A percentile compares a stretch with the other conserved stretches of the same genome.
phyloP scores from a whole-genome alignment of 1,140 invertebrate species.

The Aricia agestis region DNA sequence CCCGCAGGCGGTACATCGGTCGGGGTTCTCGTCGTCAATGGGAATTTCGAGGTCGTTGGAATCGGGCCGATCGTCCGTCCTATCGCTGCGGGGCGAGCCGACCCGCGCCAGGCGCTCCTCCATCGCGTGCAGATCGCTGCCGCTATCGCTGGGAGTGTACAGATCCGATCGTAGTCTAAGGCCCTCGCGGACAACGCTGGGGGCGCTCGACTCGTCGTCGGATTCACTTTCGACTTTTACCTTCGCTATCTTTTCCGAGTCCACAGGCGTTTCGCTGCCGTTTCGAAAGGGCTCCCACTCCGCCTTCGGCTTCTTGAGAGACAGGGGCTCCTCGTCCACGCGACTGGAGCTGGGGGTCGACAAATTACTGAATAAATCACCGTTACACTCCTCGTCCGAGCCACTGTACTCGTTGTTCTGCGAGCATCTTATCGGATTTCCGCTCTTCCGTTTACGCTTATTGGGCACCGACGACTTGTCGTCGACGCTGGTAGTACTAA shows the following conservation, averaged over 20 bases:
- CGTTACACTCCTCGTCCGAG: conserved; percentile 79
- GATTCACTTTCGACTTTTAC: conserved; percentile 70
- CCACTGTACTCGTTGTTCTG: conserved; percentile 78
- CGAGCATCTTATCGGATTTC: conserved; percentile 90
- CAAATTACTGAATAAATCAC: conserved; percentile 73
- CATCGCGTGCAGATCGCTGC: conserved; percentile 64
- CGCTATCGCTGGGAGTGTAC: conserved; percentile 70
- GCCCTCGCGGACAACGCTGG: conserved; percentile 66
- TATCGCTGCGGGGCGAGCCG: conserved; percentile 76
- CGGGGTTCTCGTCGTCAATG: conserved; percentile 86
- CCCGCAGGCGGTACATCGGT: conserved; percentile 91
- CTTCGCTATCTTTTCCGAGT: conserved; percentile 55
- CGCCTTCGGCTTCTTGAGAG: conserved; percentile 77
- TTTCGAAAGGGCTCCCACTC: conserved; percentile 70
- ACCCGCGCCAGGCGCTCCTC: conserved; percentile 67
- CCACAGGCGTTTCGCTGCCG: conserved; percentile 51
- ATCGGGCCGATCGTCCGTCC: conserved; percentile 75
- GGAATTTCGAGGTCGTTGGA: conserved; percentile 87
- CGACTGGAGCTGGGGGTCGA: conserved; percentile 56
- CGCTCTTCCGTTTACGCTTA: conserved; percentile 89
- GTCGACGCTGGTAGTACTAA: conserved; percentile 56
- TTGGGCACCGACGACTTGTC: conserved; percentile 75
- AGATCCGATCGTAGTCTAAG: conserved; percentile 69
- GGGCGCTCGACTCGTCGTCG: conserved; percentile 65
- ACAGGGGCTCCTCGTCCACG: conserved; percentile 74